Base-by-base conservation (phyloP, 2,797 vertebrate species). In the Typhlichthys eigenmanni region DNA sequence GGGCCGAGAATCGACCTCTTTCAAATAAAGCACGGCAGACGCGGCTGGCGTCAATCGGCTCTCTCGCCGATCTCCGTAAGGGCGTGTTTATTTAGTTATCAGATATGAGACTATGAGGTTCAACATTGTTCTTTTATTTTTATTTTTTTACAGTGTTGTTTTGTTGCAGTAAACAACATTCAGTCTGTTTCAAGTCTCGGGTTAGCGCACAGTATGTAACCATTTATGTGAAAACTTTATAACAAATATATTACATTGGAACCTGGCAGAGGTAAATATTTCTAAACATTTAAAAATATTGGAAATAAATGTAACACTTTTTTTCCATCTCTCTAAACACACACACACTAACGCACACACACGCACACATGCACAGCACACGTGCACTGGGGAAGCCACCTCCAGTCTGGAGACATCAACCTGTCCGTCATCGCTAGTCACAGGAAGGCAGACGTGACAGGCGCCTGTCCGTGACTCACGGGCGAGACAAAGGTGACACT, bases 41-140 rank as follows among this genome's bases (percentile, higher is more conserved):
- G 53, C 79, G 68, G 89, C 87, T 87, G 89, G 83, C 88, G 86
- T 89, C 78, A 78, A 88, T 90, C 88, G 86, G 84, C 50, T 79
- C 85, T 85, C 89, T 85, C 82, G 89, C 89, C 87, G 79, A 80
- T 74, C 83, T 81, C 87, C 86, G 85, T 89, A 78, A 90, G 83
- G 81, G 7, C 81, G 74, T 57, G 14, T 79, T 83, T 85, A 29
- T 29, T 29, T 29, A 29, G 24, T 29, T 29, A 29, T 29, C 24
- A 29, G 24, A 29, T 29, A 29, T 29, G 24, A 4, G 24, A 29
- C 24, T 29, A 29, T 29, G 24, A 29, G 64, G 46, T 80, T 76
- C 72, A 54, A 24, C 5, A 4, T 7, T 29, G 1, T 12, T 11
- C 11, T 54, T 24, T n/a, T n/a, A n/a, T n/a, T 17, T 29, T 29